These are phyloP conservation scores for Mionectes macconnelli DNA, from an alignment of 2,113 vertebrate species.

Conservation along the genomic window DNA sequence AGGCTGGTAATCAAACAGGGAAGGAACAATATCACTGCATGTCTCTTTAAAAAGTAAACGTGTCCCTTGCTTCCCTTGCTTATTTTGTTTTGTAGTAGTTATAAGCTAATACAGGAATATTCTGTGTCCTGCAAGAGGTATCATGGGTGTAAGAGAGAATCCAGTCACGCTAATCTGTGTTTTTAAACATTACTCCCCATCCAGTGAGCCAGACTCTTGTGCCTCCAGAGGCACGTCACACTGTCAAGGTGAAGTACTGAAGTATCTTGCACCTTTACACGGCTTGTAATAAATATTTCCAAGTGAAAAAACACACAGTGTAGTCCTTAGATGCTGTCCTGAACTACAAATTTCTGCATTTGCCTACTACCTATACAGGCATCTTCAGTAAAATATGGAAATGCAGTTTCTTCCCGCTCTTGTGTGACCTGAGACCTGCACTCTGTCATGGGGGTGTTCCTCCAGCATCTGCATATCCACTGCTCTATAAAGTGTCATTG, in stretches of 20 bases:
- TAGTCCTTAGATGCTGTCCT: not conserved
- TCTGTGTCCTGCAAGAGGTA: not conserved
- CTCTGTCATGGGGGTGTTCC: not conserved
- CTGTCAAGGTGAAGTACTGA: not conserved
- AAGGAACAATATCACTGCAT: not conserved
- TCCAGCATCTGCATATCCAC: not conserved
- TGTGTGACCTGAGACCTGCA: not conserved
- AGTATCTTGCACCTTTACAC: not conserved
- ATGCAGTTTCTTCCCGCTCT: not conserved
- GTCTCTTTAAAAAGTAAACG: not conserved
- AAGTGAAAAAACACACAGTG: accelerated
- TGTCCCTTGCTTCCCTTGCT: not conserved
- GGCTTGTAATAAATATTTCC: not conserved
- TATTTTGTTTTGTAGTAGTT: not conserved
- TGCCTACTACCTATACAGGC: not conserved
- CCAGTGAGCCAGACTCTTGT: not conserved
- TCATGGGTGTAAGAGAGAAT: not conserved
- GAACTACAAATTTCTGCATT: not conserved
- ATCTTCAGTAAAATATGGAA: not conserved
- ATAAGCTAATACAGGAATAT: not conserved
- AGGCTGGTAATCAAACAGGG: not conserved
- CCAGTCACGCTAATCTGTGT: not conserved
- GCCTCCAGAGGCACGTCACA: not conserved
- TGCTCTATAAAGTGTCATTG: not conserved
- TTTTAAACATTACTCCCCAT: not conserved